A percentile compares a stretch with the other conserved stretches of the same genome.
Conservation (phyloP, 2,888 invertebrate species). For the Lepas anatifera region DNA sequence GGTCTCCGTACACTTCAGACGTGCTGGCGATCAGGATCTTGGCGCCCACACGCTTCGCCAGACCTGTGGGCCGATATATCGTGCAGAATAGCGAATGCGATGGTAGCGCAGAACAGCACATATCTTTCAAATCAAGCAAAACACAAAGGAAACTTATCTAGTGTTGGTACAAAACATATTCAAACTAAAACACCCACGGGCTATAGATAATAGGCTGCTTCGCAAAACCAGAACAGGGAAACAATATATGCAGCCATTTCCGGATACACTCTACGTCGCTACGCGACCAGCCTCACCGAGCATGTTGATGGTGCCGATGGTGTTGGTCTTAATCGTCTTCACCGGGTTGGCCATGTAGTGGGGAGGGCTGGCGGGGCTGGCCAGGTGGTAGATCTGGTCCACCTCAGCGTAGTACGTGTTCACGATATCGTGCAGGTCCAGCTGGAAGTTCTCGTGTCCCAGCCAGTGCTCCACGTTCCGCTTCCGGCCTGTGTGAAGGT, state of each 20-base stretch:
- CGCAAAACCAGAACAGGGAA: too few species aligned
- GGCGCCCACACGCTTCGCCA: slow-evolving; percentile 86
- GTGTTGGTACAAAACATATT: too few species aligned
- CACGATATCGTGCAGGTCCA: slow-evolving; percentile 97
- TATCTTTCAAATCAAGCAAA: too few species aligned
- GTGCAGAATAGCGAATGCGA: too few species aligned
- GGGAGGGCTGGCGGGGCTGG: slow-evolving; percentile 96
- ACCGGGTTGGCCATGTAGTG: slow-evolving; percentile 99
- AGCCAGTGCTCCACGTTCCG: slow-evolving; percentile 98
- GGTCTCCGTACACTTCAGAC: slow-evolving; percentile 98
- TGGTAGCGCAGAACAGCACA: too few species aligned
- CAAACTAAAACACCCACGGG: too few species aligned
- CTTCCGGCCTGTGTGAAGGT: slow-evolving; percentile 95
- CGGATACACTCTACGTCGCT: too few species aligned
- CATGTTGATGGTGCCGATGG: slow-evolving; percentile 88
- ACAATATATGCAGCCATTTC: too few species aligned
- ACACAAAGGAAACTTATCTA: too few species aligned
- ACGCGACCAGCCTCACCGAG: slow-evolving; percentile 47
- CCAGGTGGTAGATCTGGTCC: slow-evolving; percentile 94
- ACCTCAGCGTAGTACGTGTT: slow-evolving; percentile 96
- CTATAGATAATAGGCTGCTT: too few species aligned
- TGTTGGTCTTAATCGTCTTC: slow-evolving; percentile 98
- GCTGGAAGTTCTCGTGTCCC: slow-evolving; percentile 96
- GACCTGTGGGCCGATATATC: slow-evolving; percentile 50
- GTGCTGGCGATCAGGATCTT: slow-evolving; percentile 92